Evolutionary conservation across 2,797 vertebrate genomes (phyloP), one percentile per base, ranked within the genome.

Genomic region (Vespertilio murinus): DNA sequence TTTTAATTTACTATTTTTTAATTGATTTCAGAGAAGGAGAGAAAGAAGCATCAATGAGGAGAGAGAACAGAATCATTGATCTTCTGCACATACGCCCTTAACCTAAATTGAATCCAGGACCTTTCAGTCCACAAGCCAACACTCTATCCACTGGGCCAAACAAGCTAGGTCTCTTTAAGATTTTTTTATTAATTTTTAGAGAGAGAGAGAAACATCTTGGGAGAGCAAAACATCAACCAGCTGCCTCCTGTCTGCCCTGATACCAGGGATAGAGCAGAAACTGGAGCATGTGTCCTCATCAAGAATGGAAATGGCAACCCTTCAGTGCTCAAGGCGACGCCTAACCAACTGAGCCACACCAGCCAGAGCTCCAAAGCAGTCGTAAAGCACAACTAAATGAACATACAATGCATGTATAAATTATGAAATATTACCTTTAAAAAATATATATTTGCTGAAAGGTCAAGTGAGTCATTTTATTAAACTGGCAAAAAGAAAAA

Each of bases 401-500:
- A 90, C 17, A 91, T 2, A 71, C 12, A 54, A 77, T 42, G 35
- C 35, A 40, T 84, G 69, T 8, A 3, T 78, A 42, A 93, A 80
- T 56, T 91, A 47, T 38, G 23, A 77, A 84, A 85, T 22, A 83
- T 13, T 47, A 49, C 59, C n/a, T 35, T 92, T 6, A 6, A 42
- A 77, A 92, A 86, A 47, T 42, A 42, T 11, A 12, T 54, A 35
- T 77, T 54, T 73, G 10, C 69, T 83, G 35, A 74, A 40, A 74
- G 20, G 73, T 25, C 83, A 78, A 45, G 28, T 6, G 3, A 6
- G 18, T 23, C 77, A 52, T 91, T 93, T 64, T 75, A 89, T n/a
- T 87, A 94, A 82, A 75, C 6, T 89, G 13, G 49, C 74, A 77
- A 94, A 92, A 88, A 25, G 2, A 35, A 65, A 91, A 84, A 56